These are phyloP conservation scores for Torymus aiolomorphi DNA, from an alignment of 2,888 invertebrate genomes.

Conservation along the genomic window DNA sequence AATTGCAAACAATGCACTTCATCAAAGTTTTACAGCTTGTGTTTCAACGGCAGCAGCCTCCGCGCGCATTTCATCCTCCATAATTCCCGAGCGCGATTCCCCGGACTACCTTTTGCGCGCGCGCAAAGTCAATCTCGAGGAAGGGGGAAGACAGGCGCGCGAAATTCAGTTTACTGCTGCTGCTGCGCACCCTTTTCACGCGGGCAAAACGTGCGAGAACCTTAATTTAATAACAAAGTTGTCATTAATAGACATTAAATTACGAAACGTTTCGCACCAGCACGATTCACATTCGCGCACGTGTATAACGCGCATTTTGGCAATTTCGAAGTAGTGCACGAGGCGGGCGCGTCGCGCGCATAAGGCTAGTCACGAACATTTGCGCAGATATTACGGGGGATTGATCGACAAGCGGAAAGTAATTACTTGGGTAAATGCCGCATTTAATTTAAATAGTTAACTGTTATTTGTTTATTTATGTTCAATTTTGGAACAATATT, in stretches of 20 bases:
- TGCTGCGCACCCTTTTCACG: not conserved
- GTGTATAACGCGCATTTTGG: too few species aligned
- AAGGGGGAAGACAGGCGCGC: not conserved
- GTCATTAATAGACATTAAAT: slow-evolving; percentile 35
- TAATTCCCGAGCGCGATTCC: slow-evolving; percentile 33
- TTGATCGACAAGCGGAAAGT: too few species aligned
- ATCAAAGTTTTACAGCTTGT: slow-evolving; percentile 49
- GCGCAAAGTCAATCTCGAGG: slow-evolving; percentile 21
- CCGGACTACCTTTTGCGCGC: slow-evolving; percentile 25
- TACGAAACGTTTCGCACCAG: not conserved
- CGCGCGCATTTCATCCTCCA: slow-evolving; percentile 22
- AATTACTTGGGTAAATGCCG: too few species aligned
- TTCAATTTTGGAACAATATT: too few species aligned
- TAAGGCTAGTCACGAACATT: too few species aligned
- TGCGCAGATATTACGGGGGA: too few species aligned
- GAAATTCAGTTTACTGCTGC: slow-evolving; percentile 6
- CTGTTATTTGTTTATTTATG: too few species aligned
- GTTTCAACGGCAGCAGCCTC: not conserved
- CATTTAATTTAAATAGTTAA: too few species aligned
- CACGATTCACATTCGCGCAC: too few species aligned
- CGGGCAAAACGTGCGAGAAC: not conserved
- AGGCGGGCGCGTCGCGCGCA: too few species aligned
- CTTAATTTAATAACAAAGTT: slow-evolving; percentile 41
- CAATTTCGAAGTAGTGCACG: too few species aligned
- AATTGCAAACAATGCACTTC: slow-evolving; percentile 53